Conservation (phyloP, 2,888 invertebrate genomes). For the Scotopteryx bipunctaria region DNA sequence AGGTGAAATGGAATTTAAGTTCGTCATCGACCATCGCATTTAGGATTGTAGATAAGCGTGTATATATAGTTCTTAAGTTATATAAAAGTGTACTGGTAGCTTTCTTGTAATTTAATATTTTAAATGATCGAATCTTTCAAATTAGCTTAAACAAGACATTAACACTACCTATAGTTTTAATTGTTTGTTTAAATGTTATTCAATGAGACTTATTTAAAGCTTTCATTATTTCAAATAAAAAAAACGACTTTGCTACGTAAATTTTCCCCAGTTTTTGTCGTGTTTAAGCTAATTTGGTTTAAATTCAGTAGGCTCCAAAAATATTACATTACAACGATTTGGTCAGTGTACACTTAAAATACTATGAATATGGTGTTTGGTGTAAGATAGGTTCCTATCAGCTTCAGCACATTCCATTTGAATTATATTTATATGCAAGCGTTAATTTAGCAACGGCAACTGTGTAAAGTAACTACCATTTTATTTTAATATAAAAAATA, state of each 20-base stretch:
- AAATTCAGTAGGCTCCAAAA: neutral
- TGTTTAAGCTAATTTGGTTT: too few species aligned
- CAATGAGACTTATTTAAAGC: too few species aligned
- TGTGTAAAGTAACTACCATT: constrained; percentile 48
- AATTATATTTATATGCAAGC: constrained; percentile 80
- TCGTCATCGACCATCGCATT: constrained; percentile 74
- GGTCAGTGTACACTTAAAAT: constrained; percentile 19
- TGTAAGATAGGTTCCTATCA: constrained; percentile 79
- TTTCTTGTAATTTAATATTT: constrained; percentile 4
- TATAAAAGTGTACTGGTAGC: constrained; percentile 35
- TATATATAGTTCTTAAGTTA: constrained; percentile 74
- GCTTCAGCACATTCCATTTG: constrained; percentile 74
- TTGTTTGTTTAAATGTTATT: too few species aligned
- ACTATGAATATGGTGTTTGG: constrained; percentile 66
- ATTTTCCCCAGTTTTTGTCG: too few species aligned
- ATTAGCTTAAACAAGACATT: too few species aligned
- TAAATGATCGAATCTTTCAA: too few species aligned
- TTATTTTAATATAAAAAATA: constrained; percentile 23
- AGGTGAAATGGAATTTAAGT: constrained; percentile 77
- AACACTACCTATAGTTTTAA: too few species aligned
- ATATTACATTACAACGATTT: constrained; percentile 11
- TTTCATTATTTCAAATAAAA: neutral
- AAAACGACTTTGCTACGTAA: neutral
- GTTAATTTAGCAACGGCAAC: constrained; percentile 75
- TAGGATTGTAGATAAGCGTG: constrained; percentile 69